A percentile compares a stretch with the other conserved stretches of the same genome.
These are phyloP conservation scores for Linyphia triangularis DNA, from an alignment of 2,888 invertebrate species.

Conservation along the genomic window DNA sequence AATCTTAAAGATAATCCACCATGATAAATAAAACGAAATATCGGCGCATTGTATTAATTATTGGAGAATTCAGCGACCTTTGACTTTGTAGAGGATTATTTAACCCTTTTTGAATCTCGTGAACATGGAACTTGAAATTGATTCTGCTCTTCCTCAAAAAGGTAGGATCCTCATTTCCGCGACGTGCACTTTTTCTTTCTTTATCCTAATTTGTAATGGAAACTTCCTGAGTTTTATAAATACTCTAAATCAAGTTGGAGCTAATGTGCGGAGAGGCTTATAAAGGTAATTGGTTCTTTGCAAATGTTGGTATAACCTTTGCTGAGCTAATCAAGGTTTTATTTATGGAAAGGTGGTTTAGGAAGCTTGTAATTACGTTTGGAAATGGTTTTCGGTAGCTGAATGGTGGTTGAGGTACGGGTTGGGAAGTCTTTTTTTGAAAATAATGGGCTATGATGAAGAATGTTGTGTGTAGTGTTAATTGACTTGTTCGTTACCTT, in stretches of 20 bases:
- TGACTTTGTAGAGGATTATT: conserved; percentile 11
- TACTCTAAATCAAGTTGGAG: neutral
- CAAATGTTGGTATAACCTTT: neutral
- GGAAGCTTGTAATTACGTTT: too few species aligned
- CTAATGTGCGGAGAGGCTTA: neutral
- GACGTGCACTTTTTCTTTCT: conserved; percentile 18
- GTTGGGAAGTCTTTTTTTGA: too few species aligned
- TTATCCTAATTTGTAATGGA: conserved; percentile 19
- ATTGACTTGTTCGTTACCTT: too few species aligned
- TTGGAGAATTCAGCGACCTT: conserved; percentile 13
- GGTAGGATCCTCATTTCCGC: conserved; percentile 7
- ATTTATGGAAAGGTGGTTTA: too few species aligned
- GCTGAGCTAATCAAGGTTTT: neutral
- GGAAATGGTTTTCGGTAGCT: too few species aligned
- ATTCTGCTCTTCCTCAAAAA: conserved; percentile 18
- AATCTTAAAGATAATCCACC: conserved; percentile 42
- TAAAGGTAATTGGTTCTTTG: too few species aligned
- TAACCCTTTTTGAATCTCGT: conserved; percentile 6
- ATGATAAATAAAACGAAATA: conserved; percentile 8
- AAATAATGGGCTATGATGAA: too few species aligned
- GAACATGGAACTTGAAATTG: neutral
- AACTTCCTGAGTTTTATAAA: conserved; percentile 1
- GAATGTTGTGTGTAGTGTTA: too few species aligned
- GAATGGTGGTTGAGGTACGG: too few species aligned
- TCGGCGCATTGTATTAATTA: conserved; percentile 20